These are phyloP conservation scores for Platerodrilus igneus DNA, from an alignment of 2,888 invertebrate species.

Conservation along the genomic window DNA sequence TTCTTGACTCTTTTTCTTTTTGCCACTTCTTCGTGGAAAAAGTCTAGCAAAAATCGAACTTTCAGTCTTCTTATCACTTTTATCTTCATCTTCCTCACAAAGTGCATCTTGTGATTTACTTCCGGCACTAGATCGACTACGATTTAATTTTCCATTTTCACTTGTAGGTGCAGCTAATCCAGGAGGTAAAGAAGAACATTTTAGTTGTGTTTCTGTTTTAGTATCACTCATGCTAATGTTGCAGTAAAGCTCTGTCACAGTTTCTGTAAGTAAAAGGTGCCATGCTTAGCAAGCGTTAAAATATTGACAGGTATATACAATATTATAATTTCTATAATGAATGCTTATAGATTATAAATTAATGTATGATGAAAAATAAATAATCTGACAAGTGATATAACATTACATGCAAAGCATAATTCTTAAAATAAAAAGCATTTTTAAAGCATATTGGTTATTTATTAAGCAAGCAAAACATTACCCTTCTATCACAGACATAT, in stretches of 20 bases:
- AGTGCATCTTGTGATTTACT: conserved; percentile 42
- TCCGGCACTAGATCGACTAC: conserved; percentile 47
- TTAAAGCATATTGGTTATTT: too few species aligned
- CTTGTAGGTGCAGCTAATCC: conserved; percentile 53
- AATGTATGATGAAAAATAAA: too few species aligned
- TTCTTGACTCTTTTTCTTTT: conserved; percentile 58
- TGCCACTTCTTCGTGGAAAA: conserved; percentile 65
- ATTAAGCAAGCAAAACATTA: too few species aligned
- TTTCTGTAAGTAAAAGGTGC: conserved; percentile 42
- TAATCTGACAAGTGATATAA: too few species aligned
- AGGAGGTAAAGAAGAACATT: conserved; percentile 62
- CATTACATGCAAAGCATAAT: too few species aligned
- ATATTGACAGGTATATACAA: too few species aligned
- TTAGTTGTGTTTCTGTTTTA: conserved; percentile 52
- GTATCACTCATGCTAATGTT: conserved; percentile 32
- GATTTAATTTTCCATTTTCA: conserved; percentile 53
- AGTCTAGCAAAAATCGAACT: conserved; percentile 63
- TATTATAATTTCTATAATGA: too few species aligned
- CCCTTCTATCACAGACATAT: too few species aligned
- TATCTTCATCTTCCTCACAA: conserved; percentile 42
- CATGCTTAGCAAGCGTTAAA: conserved; percentile 23
- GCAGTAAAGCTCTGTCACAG: conserved; percentile 43
- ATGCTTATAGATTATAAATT: too few species aligned
- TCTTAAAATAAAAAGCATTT: too few species aligned
- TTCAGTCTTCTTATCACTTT: conserved; percentile 51